Base-by-base conservation (phyloP, 1,140 invertebrate species). In the Tetragnatha versicolor region DNA sequence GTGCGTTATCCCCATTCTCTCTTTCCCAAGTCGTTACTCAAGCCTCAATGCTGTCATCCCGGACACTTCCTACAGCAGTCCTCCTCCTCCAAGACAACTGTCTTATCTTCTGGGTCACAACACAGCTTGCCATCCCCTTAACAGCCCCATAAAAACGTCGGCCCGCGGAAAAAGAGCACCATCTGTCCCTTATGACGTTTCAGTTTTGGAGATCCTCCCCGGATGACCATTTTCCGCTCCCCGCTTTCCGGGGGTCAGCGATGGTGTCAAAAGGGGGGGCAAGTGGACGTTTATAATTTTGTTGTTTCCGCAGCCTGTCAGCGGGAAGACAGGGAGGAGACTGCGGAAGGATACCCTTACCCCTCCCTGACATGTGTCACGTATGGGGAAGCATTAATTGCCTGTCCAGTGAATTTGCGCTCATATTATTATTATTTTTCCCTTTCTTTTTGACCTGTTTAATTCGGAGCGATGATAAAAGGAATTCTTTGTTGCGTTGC, bases 261-360 rank as follows among this genome's bases (percentile, higher is more conserved):
- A 69, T 49, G 39, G 37, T 75, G 72, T 75, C 72, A 75, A 61
- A 63, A 61, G 72, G 39, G 20, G 66, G 66, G 37, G 66, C 66
- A 69, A 69, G 53, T 73, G 72, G 72, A 75, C 72, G 72, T 51
- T 75, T 75, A 75, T 75, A 75, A 75, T 75, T 75, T 75, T 75
- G 72, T 75, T 75, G 72, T 75, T 75, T 75, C 72, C 72, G 42
- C 72, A 75, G 55, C 72, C 14, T 75, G 72, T 75, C 72, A 75
- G 14, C n/a, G 17, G 25, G 17, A 37, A 63, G 72, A 75, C 72
- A 75, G 72, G 66, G 33, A 47, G 66, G 53, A 69, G 66, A 69
- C 68, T 58, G 55, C 58, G 14, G 29, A 7, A 31, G 27, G 72
- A 73, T 73, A 73, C 35, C 42, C 55, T 47, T 61, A 63, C 69